Conservation (phyloP, 2,797 vertebrate genomes). For the Cetoscarus ocellatus region DNA sequence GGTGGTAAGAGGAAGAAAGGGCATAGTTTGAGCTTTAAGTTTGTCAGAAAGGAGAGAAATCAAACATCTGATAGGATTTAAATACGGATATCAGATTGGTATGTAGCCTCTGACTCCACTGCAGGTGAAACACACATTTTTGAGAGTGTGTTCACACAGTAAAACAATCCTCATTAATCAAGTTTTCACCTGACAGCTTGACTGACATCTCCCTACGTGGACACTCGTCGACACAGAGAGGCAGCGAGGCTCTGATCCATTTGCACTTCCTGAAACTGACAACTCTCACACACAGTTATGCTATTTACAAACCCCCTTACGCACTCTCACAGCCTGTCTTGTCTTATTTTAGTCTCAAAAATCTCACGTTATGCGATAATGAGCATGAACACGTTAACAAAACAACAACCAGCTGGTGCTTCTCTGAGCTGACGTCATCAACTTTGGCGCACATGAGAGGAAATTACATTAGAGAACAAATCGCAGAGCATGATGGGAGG, state of each 20-base stretch:
- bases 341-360: conserved; percentile 38
- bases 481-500: conserved; percentile 26
- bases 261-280: conserved; percentile 64
- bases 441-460: conserved; percentile 5
- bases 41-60: conserved; percentile 27
- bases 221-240: conserved; percentile 69
- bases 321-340: conserved; percentile 12
- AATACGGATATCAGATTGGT: conserved; percentile 45
- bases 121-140: conserved; percentile 54
- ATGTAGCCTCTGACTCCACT: conserved; percentile 68
- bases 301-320: neutral
- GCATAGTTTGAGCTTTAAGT: conserved; percentile 13
- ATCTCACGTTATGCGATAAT: conserved; percentile 9
- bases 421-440: conserved; percentile 15
- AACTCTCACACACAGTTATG: conserved; percentile 20
- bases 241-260: conserved; percentile 69
- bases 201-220: conserved; percentile 74
- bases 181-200: conserved; percentile 80
- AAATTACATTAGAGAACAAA: conserved; percentile 37
- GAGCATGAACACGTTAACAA: conserved; percentile 39
- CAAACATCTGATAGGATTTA: conserved; percentile 37
- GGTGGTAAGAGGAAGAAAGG: conserved; percentile 14
- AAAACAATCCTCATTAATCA: conserved; percentile 86
- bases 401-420: conserved; percentile 18
- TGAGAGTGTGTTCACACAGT: conserved; percentile 46